phyloP scores from a whole-genome alignment of 2,113 vertebrate species.

The Antennarius striatus region DNA sequence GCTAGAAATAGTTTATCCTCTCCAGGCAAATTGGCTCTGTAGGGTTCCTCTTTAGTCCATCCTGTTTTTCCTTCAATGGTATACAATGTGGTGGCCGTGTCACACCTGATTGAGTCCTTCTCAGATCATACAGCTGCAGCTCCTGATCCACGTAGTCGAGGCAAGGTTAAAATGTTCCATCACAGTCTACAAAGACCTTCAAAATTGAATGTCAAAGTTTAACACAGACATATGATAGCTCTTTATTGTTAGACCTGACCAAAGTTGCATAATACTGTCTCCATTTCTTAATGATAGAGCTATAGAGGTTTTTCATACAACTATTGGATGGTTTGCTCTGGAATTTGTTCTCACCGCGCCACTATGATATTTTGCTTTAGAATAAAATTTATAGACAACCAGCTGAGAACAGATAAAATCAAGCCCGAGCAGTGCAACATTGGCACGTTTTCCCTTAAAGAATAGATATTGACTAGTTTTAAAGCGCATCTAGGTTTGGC shows the following conservation, averaged over 20 bases:
- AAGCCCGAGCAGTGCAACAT: not conserved
- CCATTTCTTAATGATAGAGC: not conserved
- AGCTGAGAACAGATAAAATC: not conserved
- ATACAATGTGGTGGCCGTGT: not conserved
- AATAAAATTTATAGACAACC: too few species aligned
- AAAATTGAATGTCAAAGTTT: not conserved
- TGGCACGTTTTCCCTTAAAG: conserved; percentile 25
- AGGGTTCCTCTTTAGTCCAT: not conserved
- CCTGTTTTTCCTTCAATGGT: too few species aligned
- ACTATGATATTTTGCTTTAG: too few species aligned
- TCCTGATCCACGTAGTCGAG: conserved; percentile 4
- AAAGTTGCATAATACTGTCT: not conserved
- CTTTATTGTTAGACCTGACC: not conserved
- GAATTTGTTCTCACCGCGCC: too few species aligned
- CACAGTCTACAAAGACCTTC: conserved; percentile 1
- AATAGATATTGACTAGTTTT: conserved; percentile 37
- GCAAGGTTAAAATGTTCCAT: not conserved
- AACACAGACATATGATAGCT: conserved; percentile 24
- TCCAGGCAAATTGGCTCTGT: conserved; percentile 3
- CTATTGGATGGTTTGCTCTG: too few species aligned
- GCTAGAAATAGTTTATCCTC: conserved; percentile 3
- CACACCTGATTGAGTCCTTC: conserved; percentile 18
- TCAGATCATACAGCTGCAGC: not conserved
- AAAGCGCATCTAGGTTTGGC: conserved; percentile 16
- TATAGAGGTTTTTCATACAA: not conserved